Evolutionary conservation across 1,140 invertebrate species (phyloP).

Genomic region (Bemisia tabaci): DNA sequence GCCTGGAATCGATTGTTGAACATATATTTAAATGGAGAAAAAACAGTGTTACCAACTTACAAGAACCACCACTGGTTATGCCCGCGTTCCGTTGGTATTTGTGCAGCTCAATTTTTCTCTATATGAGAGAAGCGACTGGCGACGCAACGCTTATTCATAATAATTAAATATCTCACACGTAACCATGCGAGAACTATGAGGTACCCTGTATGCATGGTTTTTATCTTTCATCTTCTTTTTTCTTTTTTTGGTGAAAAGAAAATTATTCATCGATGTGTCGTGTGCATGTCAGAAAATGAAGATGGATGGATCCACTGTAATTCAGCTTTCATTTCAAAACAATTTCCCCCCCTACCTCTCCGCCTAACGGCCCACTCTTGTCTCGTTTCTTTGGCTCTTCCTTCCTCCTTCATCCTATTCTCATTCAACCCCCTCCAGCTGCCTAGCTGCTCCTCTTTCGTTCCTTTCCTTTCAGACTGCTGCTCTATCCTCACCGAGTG

Average conservation of each 20-base stretch:
- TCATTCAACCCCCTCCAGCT: background rate
- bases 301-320: background rate
- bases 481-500: too few species aligned
- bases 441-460: background rate
- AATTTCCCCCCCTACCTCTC: background rate
- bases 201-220: background rate
- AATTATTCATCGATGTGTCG: background rate
- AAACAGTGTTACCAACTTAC: too few species aligned
- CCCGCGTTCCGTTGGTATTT: too few species aligned
- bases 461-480: background rate
- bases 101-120: too few species aligned
- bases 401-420: background rate
- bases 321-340: background rate
- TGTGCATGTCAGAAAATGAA: background rate
- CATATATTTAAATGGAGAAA: too few species aligned
- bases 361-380: background rate
- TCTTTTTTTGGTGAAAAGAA: background rate
- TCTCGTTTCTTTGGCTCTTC: background rate
- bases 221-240: background rate
- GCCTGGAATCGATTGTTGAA: too few species aligned
- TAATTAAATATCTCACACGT: background rate
- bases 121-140: too few species aligned
- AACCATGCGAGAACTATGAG: background rate
- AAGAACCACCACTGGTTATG: too few species aligned
- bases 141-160: too few species aligned